Conservation (phyloP, 1,140 invertebrate species). For the Drosophila murphyi region DNA sequence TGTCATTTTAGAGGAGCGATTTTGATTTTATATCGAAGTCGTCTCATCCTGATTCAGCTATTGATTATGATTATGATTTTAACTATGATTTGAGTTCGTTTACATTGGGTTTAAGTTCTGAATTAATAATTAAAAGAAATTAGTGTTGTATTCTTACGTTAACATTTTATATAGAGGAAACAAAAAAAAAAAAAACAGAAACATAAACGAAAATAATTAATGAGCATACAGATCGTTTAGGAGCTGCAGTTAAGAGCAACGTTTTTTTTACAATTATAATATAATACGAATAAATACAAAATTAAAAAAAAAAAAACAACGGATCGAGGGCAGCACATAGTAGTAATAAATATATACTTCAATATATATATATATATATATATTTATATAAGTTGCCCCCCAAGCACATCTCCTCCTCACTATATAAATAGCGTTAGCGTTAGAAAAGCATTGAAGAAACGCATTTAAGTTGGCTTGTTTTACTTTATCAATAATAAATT, state of each 20-base stretch:
- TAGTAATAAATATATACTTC: conserved; percentile 17
- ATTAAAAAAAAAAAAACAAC: neutral
- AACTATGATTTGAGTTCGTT: conserved; percentile 46
- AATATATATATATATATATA: conserved; percentile 10
- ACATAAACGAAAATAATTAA: conserved; percentile 2
- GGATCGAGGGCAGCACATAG: conserved; percentile 29
- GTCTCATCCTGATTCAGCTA: conserved; percentile 11
- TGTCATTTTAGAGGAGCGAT: conserved; percentile 95
- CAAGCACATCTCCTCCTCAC: neutral
- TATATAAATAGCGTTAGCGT: conserved; percentile 17
- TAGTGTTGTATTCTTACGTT: conserved; percentile 45
- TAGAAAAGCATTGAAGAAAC: conserved; percentile 44
- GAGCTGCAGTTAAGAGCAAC: conserved; percentile 25
- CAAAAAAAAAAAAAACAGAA: conserved; percentile 22
- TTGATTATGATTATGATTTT: conserved; percentile 35
- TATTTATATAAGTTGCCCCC: conserved; percentile 23
- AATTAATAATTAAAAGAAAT: conserved; percentile 40
- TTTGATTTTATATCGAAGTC: conserved; percentile 80
- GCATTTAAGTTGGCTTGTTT: conserved; percentile 71
- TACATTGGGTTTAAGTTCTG: conserved; percentile 44
- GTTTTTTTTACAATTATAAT: conserved; percentile 43
- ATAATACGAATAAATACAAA: conserved; percentile 3
- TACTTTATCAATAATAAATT: conserved; percentile 81
- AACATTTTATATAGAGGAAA: conserved; percentile 27
- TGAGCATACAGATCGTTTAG: conserved; percentile 13